Conservation (phyloP, 2,888 invertebrate species). For the Limnephilus marmoratus region DNA sequence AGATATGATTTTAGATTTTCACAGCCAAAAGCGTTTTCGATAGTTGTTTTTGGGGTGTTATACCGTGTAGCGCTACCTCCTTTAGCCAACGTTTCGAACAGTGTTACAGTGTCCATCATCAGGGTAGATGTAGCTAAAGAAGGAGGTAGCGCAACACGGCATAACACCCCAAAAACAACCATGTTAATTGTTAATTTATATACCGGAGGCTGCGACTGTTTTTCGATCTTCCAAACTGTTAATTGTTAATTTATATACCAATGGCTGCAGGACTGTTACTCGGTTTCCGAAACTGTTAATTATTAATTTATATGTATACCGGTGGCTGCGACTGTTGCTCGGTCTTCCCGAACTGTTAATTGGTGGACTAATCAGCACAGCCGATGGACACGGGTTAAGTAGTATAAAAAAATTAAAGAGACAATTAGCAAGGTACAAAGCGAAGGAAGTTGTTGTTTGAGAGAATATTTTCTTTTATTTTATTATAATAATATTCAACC, state of each 20-base stretch:
- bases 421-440: neutral
- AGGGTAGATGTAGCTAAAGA: too few species aligned
- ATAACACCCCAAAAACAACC: too few species aligned
- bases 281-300: neutral
- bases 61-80: too few species aligned
- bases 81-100: too few species aligned
- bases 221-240: neutral
- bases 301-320: neutral
- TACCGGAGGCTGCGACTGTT: neutral
- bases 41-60: too few species aligned
- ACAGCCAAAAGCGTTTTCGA: too few species aligned
- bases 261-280: neutral
- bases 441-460: neutral
- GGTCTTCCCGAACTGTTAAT: neutral
- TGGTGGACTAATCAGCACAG: neutral
- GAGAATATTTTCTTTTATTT: neutral
- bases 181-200: neutral
- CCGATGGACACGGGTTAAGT: neutral
- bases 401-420: neutral
- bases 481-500: too few species aligned
- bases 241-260: neutral
- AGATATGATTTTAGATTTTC: too few species aligned
- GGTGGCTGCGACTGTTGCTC: neutral
- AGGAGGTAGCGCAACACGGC: too few species aligned
- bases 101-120: too few species aligned